Base-by-base conservation (phyloP, 2,797 vertebrate genomes). In the Platyrinchus mystaceus region DNA sequence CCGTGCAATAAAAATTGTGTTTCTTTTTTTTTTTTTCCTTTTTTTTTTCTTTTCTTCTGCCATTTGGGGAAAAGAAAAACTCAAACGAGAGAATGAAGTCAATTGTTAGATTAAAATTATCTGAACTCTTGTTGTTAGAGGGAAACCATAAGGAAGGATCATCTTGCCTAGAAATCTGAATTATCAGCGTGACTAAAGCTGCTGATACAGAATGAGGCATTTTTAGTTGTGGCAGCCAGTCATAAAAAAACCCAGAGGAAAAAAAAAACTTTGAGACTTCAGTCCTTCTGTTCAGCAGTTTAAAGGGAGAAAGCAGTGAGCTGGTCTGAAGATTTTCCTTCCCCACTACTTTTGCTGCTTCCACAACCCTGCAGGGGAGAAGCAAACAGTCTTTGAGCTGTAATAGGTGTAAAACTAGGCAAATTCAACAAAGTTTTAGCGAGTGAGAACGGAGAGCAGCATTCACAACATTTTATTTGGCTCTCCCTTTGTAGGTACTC, bases 361-460 rank as follows among this genome's bases (percentile, higher is more conserved):
- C 93, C 39, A 58, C 59, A 88, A 4, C 95, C 74, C 91, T 49
- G 55, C 62, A 81, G 85, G 83, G 89, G 77, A 93, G 89, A 96
- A 58, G 69, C 85, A 78, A 88, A 86, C 30, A 69, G 85, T 39
- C 82, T 95, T 94, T 92, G 89, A 94, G 87, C 87, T 86, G 16
- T 91, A 87, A 89, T 71, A 93, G 83, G 85, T 94, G 89, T 94
- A 94, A 95, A 96, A 75, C 70, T 59, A 81, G 87, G 67, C 62
- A 92, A 96, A 90, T 88, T 91, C 91, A 94, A 90, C 67, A 47
- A 84, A 90, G 67, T 93, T 95, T 76, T 60, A 64, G 55, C 28
- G 77, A 90, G 68, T 52, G 87, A 92, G 89, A 93, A 73, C 0
- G 70, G 55, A 92, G 59, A 93, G 89, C 63, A 79, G 70, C 2